phyloP scores from a whole-genome alignment of 2,113 vertebrate species.

The Apeltes quadracus region DNA sequence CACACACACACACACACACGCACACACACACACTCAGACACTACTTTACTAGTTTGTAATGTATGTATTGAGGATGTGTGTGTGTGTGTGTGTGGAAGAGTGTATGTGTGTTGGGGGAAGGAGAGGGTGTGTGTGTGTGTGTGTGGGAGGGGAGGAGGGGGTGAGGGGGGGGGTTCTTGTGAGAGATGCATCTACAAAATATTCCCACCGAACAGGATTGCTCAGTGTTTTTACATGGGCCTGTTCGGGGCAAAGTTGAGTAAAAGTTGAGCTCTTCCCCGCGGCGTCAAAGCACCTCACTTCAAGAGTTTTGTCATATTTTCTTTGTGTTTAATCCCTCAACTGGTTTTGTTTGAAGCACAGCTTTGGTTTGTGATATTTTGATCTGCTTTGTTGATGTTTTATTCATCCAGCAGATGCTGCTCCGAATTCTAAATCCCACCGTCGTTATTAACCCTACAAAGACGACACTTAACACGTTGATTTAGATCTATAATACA shows the following conservation, averaged over 20 bases:
- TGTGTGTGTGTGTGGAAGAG: neutral
- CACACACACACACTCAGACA: constrained; percentile 3
- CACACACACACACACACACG: constrained; percentile 3
- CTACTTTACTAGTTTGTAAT: constrained; percentile 25
- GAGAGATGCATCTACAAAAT: constrained; percentile 4
- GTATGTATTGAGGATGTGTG: neutral
- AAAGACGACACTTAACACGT: neutral
- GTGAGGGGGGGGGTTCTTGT: neutral
- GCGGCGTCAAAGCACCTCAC: neutral
- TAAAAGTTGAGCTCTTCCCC: neutral
- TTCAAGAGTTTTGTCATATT: neutral
- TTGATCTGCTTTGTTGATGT: constrained; percentile 4
- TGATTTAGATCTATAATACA: neutral
- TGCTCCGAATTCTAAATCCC: neutral
- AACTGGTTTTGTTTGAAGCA: constrained; percentile 10
- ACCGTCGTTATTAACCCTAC: neutral
- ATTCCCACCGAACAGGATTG: constrained; percentile 15
- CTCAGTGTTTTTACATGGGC: neutral
- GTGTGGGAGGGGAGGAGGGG: neutral
- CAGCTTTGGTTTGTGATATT: constrained; percentile 7
- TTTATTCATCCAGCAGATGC: constrained; percentile 23
- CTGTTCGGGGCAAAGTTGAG: constrained; percentile 1
- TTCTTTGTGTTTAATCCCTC: neutral
- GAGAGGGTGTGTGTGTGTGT: neutral
- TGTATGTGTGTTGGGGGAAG: too few relatives aligned